A percentile compares a stretch with the other conserved stretches of the same genome.
Evolutionary conservation across 35 echinoderm and acorn worm genomes (phyloP).

Genomic region (Diadema setosum): DNA sequence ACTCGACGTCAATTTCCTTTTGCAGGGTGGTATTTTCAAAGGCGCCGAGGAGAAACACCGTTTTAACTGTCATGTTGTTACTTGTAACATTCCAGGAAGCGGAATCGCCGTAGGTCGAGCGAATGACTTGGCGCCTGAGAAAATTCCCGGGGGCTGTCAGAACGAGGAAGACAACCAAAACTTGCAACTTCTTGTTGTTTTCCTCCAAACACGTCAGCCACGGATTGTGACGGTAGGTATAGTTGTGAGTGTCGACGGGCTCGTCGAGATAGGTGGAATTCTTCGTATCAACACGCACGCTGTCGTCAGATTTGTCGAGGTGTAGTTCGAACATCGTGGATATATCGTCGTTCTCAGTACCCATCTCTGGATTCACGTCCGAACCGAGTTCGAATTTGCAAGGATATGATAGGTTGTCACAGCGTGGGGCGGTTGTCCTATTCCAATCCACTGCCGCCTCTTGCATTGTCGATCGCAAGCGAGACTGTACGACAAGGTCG

Average conservation of each 20-base stretch:
- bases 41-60: background rate
- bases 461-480: no score
- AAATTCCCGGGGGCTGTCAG: background rate
- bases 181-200: background rate
- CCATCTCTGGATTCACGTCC: no score
- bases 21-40: background rate
- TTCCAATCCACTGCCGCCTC: no score
- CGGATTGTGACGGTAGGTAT: background rate
- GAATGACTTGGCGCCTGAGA: background rate
- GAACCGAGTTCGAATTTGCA: no score
- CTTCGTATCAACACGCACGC: no score
- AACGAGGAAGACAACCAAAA: slow-evolving; percentile 57
- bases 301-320: no score
- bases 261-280: background rate
- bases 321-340: no score
- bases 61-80: background rate
- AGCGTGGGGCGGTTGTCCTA: no score
- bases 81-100: background rate
- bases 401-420: no score
- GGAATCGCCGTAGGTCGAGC: background rate
- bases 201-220: background rate
- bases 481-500: no score
- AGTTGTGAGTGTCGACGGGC: background rate
- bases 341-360: no score
- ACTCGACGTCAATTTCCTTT: background rate